Percentiles rank a stretch among this genome's conserved stretches.
phyloP scores from a whole-genome alignment of 2,797 vertebrate genomes.

The Ptychadena robeensis region DNA sequence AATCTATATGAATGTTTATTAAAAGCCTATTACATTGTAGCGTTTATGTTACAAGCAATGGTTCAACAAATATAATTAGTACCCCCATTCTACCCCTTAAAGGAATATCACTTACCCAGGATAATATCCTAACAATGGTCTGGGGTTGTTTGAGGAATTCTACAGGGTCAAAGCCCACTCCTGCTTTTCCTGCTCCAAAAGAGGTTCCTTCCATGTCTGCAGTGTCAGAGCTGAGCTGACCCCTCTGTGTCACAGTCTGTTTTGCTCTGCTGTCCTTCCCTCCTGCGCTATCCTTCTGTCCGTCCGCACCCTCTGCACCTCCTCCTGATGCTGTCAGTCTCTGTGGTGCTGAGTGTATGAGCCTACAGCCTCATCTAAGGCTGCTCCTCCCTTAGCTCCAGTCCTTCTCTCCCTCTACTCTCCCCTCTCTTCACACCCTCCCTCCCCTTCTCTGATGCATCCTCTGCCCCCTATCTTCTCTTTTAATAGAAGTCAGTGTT shows the following conservation, averaged over 20 bases:
- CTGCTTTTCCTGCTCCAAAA: slow-evolving; percentile 91
- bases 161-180: slow-evolving; percentile 84
- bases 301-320: slow-evolving; percentile 4
- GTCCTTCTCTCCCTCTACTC: slow-evolving; percentile 9
- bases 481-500: background rate
- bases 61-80: too few relatives aligned
- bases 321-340: slow-evolving; percentile 8
- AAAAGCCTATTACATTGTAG: background rate
- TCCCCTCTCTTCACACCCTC: slow-evolving; percentile 13
- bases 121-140: slow-evolving; percentile 86
- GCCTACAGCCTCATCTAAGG: background rate
- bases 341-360: slow-evolving; percentile 17
- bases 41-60: background rate
- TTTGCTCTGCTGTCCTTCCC: background rate
- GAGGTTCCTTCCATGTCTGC: slow-evolving; percentile 93
- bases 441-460: background rate
- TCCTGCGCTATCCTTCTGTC: background rate
- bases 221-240: slow-evolving; percentile 51
- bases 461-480: background rate
- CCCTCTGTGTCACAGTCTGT: slow-evolving; percentile 32
- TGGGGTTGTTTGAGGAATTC: slow-evolving; percentile 89
- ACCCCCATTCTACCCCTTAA: too few relatives aligned
- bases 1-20: too few relatives aligned
- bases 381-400: slow-evolving; percentile 29
- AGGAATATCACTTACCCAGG: slow-evolving; percentile 84